Conservation (phyloP, 2,888 invertebrate species). For the Latheticus oryzae region DNA sequence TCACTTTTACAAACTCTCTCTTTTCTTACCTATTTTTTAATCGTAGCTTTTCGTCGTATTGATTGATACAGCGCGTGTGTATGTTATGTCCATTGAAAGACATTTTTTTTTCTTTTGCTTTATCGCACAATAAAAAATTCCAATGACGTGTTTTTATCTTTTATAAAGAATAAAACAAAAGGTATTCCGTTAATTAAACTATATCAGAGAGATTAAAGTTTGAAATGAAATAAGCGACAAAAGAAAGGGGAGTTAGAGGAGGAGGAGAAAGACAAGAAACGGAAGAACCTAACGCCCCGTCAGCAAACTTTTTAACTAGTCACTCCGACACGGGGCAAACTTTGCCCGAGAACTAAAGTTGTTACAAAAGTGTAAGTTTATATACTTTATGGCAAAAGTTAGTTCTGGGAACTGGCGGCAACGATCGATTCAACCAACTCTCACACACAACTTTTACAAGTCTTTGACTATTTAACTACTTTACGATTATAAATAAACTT, state of each 20-base stretch:
- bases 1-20: no score
- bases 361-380: constrained; percentile 68
- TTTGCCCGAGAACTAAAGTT: constrained; percentile 64
- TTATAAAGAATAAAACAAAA: constrained; percentile 52
- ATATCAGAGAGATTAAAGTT: constrained; percentile 60
- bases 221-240: constrained; percentile 55
- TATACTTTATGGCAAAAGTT: constrained; percentile 67
- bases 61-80: no score
- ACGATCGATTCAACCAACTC: constrained; percentile 45
- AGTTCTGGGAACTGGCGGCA: constrained; percentile 59
- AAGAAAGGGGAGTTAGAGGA: no score
- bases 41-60: no score
- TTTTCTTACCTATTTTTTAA: no score
- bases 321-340: constrained; percentile 59
- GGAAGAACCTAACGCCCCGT: constrained; percentile 42
- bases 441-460: constrained; percentile 30
- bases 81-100: no score
- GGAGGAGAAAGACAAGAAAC: constrained; percentile 51
- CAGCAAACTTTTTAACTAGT: constrained; percentile 63
- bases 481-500: no score
- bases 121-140: no score
- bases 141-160: neutral
- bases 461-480: no score
- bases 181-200: constrained; percentile 60
- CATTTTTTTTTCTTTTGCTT: no score